phyloP scores from a whole-genome alignment of 2,888 invertebrate species.

The Nymphalis polychloros region DNA sequence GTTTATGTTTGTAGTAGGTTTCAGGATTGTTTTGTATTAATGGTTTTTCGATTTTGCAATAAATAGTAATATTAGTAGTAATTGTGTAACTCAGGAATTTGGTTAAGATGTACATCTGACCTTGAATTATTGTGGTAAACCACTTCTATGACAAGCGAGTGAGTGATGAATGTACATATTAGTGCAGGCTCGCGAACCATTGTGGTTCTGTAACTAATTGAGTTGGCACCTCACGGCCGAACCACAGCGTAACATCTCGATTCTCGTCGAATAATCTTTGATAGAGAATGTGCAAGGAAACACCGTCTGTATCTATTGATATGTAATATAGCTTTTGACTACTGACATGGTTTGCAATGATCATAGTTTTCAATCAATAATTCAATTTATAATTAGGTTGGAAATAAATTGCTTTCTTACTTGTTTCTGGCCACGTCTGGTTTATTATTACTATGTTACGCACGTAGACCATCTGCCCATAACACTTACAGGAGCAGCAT shows the following conservation, averaged over 20 bases:
- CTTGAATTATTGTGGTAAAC: constrained; percentile 38
- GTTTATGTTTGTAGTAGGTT: background rate
- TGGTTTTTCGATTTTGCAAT: background rate
- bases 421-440: background rate
- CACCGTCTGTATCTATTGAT: background rate
- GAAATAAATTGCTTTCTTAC: background rate
- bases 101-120: constrained; percentile 31
- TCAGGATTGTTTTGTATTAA: background rate
- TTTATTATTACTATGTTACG: constrained; percentile 32
- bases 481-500: constrained; percentile 49
- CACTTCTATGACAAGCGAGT: constrained; percentile 32
- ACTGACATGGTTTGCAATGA: background rate
- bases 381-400: background rate
- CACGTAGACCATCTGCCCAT: constrained; percentile 26
- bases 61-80: background rate
- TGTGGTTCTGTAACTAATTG: constrained; percentile 38
- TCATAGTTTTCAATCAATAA: too few relatives aligned
- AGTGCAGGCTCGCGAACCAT: constrained; percentile 33
- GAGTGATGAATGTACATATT: constrained; percentile 35
- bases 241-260: constrained; percentile 36
- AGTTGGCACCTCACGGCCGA: constrained; percentile 38
- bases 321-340: background rate
- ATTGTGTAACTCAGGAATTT: constrained; percentile 18
- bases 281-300: constrained; percentile 4
- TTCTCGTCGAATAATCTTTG: constrained; percentile 21